phyloP scores from a whole-genome alignment of 2,797 vertebrate genomes.

The Acestrorhynchus altus region DNA sequence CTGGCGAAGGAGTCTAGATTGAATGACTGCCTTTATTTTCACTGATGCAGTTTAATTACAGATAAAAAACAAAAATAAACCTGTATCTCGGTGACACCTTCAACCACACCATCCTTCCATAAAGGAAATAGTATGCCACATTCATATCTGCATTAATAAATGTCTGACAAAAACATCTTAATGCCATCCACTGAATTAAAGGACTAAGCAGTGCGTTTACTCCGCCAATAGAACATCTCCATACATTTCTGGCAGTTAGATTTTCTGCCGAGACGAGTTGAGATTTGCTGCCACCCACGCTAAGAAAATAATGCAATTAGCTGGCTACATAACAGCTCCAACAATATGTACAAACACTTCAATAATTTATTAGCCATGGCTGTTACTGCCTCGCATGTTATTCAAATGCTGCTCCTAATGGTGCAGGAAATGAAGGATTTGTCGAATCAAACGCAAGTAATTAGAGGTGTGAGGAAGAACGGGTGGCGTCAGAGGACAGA shows the following conservation, averaged over 20 bases:
- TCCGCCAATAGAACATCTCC: constrained; percentile 26
- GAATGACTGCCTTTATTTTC: not conserved
- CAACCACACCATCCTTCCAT: not conserved
- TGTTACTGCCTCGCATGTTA: constrained; percentile 58
- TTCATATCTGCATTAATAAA: constrained; percentile 16
- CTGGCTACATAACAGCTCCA: constrained; percentile 53
- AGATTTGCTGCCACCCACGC: constrained; percentile 42
- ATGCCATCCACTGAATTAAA: not conserved
- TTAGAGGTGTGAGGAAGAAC: constrained; percentile 57
- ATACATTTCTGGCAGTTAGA: constrained; percentile 38
- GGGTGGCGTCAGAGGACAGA: constrained; percentile 8
- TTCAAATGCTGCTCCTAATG: constrained; percentile 59
- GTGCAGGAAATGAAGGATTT: constrained; percentile 60
- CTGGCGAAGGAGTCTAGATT: not conserved
- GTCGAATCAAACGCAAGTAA: constrained; percentile 60
- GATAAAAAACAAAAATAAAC: not conserved
- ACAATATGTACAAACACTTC: constrained; percentile 62
- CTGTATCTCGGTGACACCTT: not conserved
- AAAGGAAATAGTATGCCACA: constrained; percentile 1
- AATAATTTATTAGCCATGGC: constrained; percentile 63
- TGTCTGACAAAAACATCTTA: not conserved
- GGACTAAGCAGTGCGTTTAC: not conserved
- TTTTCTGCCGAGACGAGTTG: constrained; percentile 51
- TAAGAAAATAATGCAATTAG: constrained; percentile 66
- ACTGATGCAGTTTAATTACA: not conserved